Evolutionary conservation across 2,113 vertebrate genomes (phyloP), one percentile per base, ranked within the genome.

Genomic region (Oplegnathus fasciatus): DNA sequence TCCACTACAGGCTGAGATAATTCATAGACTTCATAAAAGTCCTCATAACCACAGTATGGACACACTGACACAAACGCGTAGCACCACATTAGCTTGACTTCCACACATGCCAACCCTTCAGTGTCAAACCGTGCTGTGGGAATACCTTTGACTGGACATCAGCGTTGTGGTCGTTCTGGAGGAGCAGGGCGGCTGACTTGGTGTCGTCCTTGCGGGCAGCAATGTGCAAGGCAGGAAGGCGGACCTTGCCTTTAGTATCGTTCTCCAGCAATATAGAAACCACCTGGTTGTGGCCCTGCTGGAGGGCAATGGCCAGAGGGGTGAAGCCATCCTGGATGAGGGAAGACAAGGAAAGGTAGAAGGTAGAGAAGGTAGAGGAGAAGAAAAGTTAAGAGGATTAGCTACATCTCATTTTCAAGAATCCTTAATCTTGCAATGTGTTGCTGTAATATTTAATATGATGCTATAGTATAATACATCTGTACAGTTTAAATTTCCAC

Each of bases 91-190:
- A 75, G 65, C 54, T 34, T 5, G 15, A 82, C 60, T 28, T 28
- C 46, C 67, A 65, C 75, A 71, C 79, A 89, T 86, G 66, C 75
- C 48, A n/a, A 52, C 30, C 8, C 18, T 5, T 13, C n/a, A 0
- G 4, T 15, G 3, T 20, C 32, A 30, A 26, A 54, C 4, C 0
- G 22, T 0, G 8, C 1, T 0, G 2, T 0, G 14, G 24, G 20
- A 88, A 68, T 97, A 99, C 98, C 98, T 99, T 99, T 32, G 98
- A 99, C 92, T 99, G 98, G 50, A 99, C 98, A 0, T 99, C 98
- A 0, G 98, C 98, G 0, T 99, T 99, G 91, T 99, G 98, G 90
- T 99, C 98, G 0, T 97, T 99, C 95, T 99, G 98, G 34, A 99
- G 97, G 17, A 99, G 92, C 58, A 99, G 97, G 0, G 98, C 98